phyloP scores from a whole-genome alignment of 2,888 invertebrate genomes.

The Hylaea fasciaria region DNA sequence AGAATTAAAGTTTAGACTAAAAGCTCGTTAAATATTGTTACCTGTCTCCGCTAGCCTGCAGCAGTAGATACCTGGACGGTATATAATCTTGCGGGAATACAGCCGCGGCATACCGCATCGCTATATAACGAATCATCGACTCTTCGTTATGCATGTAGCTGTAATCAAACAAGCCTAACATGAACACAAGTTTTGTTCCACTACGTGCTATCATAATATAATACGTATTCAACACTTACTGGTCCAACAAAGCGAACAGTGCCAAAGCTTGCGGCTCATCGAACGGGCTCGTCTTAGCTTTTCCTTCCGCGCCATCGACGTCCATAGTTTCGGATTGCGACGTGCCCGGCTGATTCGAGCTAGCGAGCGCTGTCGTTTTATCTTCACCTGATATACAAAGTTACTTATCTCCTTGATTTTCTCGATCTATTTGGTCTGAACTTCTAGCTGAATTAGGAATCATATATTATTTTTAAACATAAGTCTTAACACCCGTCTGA shows the following conservation, averaged over 20 bases:
- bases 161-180: conserved; percentile 56
- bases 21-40: conserved; percentile 56
- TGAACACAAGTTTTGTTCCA: too few relatives aligned
- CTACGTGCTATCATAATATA: too few relatives aligned
- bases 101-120: conserved; percentile 91
- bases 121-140: conserved; percentile 92
- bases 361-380: neutral
- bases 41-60: conserved; percentile 94
- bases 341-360: conserved; percentile 36
- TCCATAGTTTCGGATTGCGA: conserved; percentile 65
- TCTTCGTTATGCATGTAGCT: conserved; percentile 92
- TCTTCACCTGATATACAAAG: conserved; percentile 2
- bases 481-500: too few relatives aligned
- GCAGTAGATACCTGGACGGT: conserved; percentile 91
- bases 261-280: conserved; percentile 76
- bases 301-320: conserved; percentile 60
- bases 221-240: conserved; percentile 36
- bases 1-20: neutral
- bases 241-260: conserved; percentile 75
- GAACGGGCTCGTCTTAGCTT: conserved; percentile 53
- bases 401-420: neutral
- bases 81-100: conserved; percentile 93
- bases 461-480: too few relatives aligned
- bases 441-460: too few relatives aligned
- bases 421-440: neutral